Base-by-base conservation (phyloP, 1,140 invertebrate genomes). In the Macrobrachium nipponense region DNA sequence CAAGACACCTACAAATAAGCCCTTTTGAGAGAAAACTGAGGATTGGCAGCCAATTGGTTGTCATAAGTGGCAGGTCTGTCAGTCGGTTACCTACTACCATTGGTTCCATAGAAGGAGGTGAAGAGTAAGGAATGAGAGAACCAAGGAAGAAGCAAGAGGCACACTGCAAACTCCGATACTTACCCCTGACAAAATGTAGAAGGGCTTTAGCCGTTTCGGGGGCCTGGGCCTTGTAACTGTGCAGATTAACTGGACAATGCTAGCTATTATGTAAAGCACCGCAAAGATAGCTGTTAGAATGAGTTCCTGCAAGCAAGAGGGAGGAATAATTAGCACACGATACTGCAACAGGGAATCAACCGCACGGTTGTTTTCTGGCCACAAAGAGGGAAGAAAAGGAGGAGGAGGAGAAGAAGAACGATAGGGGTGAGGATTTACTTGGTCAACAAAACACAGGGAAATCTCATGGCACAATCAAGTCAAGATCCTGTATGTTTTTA, bases 261-360 rank as follows among this genome's bases (percentile, higher is more conserved):
- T 89, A 89, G 81, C 86, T 82, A 89, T 89, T 86, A 89, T 86
- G 88, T 85, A 89, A 87, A 89, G 88, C 88, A 89, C 88, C 77
- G 86, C 88, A 87, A 87, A 87, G 78, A 87, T 51, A 87, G 88
- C 88, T 82, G 88, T 89, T 89, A 89, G 72, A 87, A 89, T 87
- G 88, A 87, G 82, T 79, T 89, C 88, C 88, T 89, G 87, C 70
- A 87, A 89, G 87, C 85, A 81, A 86, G 72, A 82, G 75, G 82
- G 82, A 86, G 79, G 78, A 59, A 88, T 62, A 85, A 77, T 88
- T 80, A 84, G 72, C 83, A 86, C 77, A 88, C 76, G 61, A 80
- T 73, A 85, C 76, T 78, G 73, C 73, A 78, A 78, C 73, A 62
- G 66, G 86, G 68, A 84, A 87, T 87, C 72, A 85, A 83, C 70